phyloP scores from a whole-genome alignment of 2,797 vertebrate genomes.

The Esox masquinongy region DNA sequence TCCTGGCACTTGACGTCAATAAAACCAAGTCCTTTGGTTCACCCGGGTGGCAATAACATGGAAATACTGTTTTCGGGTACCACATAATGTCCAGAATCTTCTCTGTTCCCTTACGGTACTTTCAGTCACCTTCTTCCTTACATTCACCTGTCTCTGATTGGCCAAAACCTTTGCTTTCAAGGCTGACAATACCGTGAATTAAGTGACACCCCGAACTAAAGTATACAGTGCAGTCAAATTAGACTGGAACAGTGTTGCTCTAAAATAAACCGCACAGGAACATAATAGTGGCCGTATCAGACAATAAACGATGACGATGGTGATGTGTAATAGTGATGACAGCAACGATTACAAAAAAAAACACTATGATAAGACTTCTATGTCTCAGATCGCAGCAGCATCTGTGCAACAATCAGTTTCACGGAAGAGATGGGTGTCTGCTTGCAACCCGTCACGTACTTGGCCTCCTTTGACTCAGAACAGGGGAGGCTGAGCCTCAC shows the following conservation, averaged over 20 bases:
- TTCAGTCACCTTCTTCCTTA: constrained; percentile 17
- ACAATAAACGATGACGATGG: background rate
- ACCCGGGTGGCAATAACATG: constrained; percentile 8
- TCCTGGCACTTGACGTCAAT: no score
- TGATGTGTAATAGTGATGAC: background rate
- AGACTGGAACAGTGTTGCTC: constrained; percentile 24
- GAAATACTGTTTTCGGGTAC: background rate
- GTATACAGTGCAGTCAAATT: background rate
- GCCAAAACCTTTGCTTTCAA: constrained; percentile 29
- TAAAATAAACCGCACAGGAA: constrained; percentile 8
- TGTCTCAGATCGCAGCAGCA: background rate
- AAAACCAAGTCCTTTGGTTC: no score
- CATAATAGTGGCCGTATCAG: background rate
- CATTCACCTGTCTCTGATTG: constrained; percentile 15
- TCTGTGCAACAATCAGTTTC: constrained; percentile 12
- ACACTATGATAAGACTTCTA: background rate
- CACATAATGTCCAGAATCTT: background rate
- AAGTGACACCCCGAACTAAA: background rate
- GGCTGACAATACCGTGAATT: background rate
- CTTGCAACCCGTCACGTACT: background rate
- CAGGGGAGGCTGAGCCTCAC: constrained; percentile 65
- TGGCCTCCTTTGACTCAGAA: constrained; percentile 41
- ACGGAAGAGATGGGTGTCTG: no score
- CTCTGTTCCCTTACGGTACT: constrained; percentile 16
- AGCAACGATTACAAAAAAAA: background rate